These are phyloP conservation scores for Rhea pennata DNA, from an alignment of 2,113 vertebrate species.

Conservation along the genomic window DNA sequence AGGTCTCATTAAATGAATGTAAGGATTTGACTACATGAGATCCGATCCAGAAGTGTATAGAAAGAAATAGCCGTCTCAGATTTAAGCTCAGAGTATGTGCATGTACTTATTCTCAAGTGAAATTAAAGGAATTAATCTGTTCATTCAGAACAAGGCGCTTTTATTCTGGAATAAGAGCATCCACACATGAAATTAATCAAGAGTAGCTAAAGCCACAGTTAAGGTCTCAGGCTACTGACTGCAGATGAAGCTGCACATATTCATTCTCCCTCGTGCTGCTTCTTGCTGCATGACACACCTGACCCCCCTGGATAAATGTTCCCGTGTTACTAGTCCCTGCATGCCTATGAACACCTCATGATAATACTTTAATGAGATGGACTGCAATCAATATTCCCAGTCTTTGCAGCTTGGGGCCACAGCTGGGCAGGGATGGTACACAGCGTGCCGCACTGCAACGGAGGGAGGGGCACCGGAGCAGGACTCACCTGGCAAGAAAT, in stretches of 20 bases:
- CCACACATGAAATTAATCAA: constrained; percentile 49
- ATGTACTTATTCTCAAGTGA: constrained; percentile 19
- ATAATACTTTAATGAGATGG: not conserved
- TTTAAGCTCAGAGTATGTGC: constrained; percentile 43
- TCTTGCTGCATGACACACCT: constrained; percentile 1
- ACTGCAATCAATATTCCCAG: constrained; percentile 35
- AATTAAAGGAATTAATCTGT: constrained; percentile 37
- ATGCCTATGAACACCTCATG: constrained; percentile 20
- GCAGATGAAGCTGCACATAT: constrained; percentile 31
- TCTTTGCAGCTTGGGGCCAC: constrained; percentile 25
- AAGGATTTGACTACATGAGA: not conserved
- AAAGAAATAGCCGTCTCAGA: not conserved
- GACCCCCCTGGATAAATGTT: not conserved
- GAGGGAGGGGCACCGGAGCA: not conserved
- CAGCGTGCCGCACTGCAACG: accelerated
- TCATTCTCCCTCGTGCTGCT: constrained; percentile 10
- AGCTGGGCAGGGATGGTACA: not conserved
- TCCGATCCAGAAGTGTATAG: not conserved
- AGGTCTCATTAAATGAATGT: not conserved
- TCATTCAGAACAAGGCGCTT: constrained; percentile 26
- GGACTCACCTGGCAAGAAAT: not conserved
- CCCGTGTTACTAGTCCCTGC: not conserved
- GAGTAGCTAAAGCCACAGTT: constrained; percentile 28
- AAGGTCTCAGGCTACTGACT: constrained; percentile 40
- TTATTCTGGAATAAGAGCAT: constrained; percentile 50